Conservation (phyloP, 1,140 invertebrate species). For the Drosophila prosaltans region DNA sequence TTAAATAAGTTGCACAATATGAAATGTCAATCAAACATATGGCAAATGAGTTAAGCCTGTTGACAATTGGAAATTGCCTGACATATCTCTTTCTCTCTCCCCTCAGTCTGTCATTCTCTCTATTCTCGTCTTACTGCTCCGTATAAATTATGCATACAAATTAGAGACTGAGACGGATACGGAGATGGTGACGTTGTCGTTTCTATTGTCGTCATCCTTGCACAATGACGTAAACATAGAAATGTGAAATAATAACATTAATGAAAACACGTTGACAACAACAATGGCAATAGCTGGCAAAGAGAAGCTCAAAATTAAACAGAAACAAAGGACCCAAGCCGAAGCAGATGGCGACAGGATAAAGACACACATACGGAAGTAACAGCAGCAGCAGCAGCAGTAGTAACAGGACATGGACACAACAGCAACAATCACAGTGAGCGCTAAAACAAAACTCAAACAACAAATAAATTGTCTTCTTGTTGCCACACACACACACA, state of each 20-base stretch:
- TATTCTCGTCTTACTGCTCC: neutral
- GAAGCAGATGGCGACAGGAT: constrained; percentile 52
- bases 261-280: constrained; percentile 48
- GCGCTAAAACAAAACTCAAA: constrained; percentile 51
- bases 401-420: constrained; percentile 45
- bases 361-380: constrained; percentile 37
- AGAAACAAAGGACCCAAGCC: constrained; percentile 48
- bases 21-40: constrained; percentile 31
- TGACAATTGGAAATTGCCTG: constrained; percentile 60
- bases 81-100: neutral
- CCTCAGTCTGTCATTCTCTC: neutral
- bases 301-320: constrained; percentile 57
- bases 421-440: constrained; percentile 58
- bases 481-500: constrained; percentile 3
- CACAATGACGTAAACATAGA: constrained; percentile 56
- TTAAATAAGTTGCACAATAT: constrained; percentile 47
- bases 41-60: constrained; percentile 24
- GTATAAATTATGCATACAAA: constrained; percentile 61
- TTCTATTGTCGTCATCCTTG: constrained; percentile 6
- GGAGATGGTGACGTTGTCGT: constrained; percentile 2
- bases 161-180: constrained; percentile 43
- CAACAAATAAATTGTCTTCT: constrained; percentile 24
- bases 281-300: neutral
- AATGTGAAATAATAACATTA: constrained; percentile 68
- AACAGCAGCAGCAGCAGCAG: constrained; percentile 1